Evolutionary conservation across 2,113 vertebrate species (phyloP).

Genomic region (Melanostigma gelatinosum): DNA sequence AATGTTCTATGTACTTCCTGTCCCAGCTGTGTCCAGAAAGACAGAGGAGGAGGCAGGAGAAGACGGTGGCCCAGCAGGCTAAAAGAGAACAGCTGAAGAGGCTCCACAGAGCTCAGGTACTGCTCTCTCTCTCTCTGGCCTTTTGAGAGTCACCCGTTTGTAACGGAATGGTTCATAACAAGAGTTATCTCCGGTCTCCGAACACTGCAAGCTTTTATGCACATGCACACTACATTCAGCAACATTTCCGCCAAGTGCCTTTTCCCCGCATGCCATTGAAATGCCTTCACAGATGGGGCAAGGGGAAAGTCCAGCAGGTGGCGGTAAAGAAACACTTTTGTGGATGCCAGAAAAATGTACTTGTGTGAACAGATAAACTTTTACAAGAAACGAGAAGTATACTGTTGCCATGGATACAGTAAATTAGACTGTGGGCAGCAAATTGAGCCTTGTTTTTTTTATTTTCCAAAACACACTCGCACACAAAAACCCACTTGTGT

Average conservation of each 20-base stretch:
- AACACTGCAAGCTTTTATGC: not conserved
- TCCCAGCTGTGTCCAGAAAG: conserved; percentile 76
- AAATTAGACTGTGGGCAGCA: no score
- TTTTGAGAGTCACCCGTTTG: not conserved
- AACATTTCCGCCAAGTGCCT: not conserved
- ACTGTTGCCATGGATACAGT: no score
- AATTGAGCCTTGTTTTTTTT: no score
- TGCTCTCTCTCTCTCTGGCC: not conserved
- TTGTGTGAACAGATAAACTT: no score
- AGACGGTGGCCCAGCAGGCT: conserved; percentile 83
- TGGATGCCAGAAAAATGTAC: not conserved
- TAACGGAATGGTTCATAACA: not conserved
- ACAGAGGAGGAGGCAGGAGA: conserved; percentile 85
- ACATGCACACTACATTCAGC: not conserved
- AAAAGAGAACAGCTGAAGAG: conserved; percentile 92
- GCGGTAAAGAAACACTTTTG: not conserved
- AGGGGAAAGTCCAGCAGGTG: not conserved
- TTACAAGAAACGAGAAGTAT: no score
- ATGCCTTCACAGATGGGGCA: not conserved
- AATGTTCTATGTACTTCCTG: not conserved
- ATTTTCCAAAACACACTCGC: no score
- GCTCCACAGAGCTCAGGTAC: conserved; percentile 95
- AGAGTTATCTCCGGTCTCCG: not conserved
- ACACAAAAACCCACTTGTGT: no score
- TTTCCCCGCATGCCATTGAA: not conserved